phyloP scores from a whole-genome alignment of 2,113 vertebrate species.

The Laticauda colubrina region DNA sequence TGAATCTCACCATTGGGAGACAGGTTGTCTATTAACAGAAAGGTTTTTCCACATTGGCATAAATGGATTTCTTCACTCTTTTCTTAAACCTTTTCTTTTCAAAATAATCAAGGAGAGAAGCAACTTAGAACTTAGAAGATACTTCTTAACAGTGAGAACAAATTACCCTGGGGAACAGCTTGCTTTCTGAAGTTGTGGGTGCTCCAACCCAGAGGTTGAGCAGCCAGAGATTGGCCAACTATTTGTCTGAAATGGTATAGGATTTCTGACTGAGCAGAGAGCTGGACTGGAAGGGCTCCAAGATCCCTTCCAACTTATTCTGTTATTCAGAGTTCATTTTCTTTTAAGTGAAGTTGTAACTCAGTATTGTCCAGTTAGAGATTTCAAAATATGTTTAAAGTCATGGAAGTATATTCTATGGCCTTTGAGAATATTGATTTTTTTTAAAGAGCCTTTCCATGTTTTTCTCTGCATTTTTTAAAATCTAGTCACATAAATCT shows the following conservation, averaged over 20 bases:
- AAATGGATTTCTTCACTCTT: not conserved
- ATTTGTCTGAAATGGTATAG: not conserved
- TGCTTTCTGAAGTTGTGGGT: not conserved
- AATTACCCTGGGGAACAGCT: not conserved
- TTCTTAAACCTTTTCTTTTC: not conserved
- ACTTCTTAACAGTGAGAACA: not conserved
- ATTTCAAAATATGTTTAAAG: not conserved
- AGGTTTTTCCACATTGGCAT: not conserved
- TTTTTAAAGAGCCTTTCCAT: not conserved
- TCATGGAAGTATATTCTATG: not conserved
- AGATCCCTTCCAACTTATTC: not conserved
- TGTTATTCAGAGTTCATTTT: not conserved
- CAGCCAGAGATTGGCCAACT: not conserved
- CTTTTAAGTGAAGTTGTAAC: not conserved
- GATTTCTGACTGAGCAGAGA: not conserved
- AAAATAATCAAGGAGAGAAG: not conserved
- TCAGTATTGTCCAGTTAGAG: not conserved
- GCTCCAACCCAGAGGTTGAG: not conserved
- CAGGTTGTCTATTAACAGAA: not conserved
- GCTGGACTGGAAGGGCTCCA: not conserved
- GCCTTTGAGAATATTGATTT: not conserved
- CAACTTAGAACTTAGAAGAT: not conserved
- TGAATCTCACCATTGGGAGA: too few species aligned
- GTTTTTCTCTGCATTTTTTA: not conserved
- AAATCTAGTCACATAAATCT: not conserved